Evolutionary conservation across 2,888 invertebrate genomes (phyloP), one percentile per base, ranked within the genome.

Genomic region (Philereme transversata): DNA sequence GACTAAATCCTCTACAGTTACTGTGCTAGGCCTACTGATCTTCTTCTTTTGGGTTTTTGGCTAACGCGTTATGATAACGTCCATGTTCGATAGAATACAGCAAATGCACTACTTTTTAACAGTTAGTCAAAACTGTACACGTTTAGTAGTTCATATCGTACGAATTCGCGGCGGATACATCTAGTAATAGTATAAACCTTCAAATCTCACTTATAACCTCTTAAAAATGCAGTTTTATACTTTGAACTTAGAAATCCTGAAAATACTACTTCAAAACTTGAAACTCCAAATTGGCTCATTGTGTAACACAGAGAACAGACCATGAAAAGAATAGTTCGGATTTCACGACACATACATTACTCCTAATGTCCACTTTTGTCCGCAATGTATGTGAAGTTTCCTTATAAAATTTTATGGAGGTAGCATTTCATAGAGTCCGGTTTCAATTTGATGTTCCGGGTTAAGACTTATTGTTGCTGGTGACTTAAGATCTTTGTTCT

Each of bases 321-420:
- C 84, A 86, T 84, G 85, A 85, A 87, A 83, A 82, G 84, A 85
- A 85, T 84, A 86, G 79, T 84, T 83, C 68, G 72, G 77, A 74
- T 82, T 85, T 83, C 79, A 81, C 75, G 84, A 83, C 82, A 82
- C 81, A 84, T 86, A 86, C 77, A 87, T 86, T 84, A 85, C 79
- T 77, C 79, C 74, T 85, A 84, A 83, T 86, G 79, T 75, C 77
- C 83, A 78, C 82, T 74, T 84, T 86, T 85, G 83, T 84, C 83
- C 84, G 84, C 83, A 86, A 84, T 87, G 82, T 84, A 84, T 82
- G 83, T 77, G 81, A 82, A 85, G 77, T 81, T 84, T 82, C 80
- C 81, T 75, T 79, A 84, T 86, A 84, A 87, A 85, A 83, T 86
- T 85, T 87, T 86, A 87, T 82, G 77, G 72, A 73, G 75, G 74